A percentile compares a stretch with the other conserved stretches of the same genome.
phyloP scores from a whole-genome alignment of 2,888 invertebrate species.

The Spatulosminthurus flaviceps region DNA sequence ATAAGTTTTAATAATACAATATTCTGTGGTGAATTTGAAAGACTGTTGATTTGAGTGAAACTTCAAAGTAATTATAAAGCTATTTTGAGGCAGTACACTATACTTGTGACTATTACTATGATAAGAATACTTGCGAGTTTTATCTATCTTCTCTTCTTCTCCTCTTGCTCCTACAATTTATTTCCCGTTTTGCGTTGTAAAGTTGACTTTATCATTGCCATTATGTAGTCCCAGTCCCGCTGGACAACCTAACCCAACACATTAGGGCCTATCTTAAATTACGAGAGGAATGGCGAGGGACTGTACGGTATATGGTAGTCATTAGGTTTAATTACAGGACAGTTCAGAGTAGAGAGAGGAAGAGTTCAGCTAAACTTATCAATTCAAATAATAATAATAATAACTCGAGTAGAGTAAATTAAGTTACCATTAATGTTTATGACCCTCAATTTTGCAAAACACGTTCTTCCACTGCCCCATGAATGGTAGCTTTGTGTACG shows the following conservation, averaged over 20 bases:
- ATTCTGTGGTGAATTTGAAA: not conserved
- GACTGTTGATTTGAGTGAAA: not conserved
- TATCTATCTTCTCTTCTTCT: too few species aligned
- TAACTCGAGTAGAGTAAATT: not conserved
- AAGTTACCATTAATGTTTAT: constrained; percentile 18
- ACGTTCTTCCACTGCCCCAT: not conserved
- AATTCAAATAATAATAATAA: too few species aligned
- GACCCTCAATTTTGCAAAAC: constrained; percentile 11
- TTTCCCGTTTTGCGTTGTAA: not conserved
- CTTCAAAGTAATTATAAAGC: not conserved
- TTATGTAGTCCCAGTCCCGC: too few species aligned
- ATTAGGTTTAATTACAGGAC: constrained; percentile 8
- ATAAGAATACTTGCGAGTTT: not conserved
- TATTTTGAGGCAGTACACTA: not conserved
- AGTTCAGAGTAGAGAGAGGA: too few species aligned
- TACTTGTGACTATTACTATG: not conserved
- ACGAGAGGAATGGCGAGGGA: not conserved
- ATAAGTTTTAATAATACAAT: not conserved
- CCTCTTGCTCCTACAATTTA: not conserved
- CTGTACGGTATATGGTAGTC: not conserved
- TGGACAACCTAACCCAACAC: not conserved
- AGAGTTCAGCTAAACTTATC: not conserved
- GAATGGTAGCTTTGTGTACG: not conserved
- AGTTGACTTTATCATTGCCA: too few species aligned
- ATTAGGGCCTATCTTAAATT: not conserved